Evolutionary conservation across 2,888 invertebrate species (phyloP).

Genomic region (Apoda limacodes): DNA sequence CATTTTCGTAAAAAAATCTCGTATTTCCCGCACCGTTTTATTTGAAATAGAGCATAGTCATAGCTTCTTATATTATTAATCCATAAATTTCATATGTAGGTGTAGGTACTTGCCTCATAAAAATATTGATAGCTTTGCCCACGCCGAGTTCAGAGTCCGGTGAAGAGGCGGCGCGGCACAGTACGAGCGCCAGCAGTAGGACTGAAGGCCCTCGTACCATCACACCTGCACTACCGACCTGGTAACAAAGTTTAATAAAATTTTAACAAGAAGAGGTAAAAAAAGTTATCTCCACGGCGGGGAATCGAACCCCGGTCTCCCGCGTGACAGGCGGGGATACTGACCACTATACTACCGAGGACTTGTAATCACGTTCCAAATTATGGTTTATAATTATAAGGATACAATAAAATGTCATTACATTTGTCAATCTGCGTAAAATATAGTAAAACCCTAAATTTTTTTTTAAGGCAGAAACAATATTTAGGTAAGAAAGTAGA

Average conservation of each 20-base stretch:
- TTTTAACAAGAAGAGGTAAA: conserved; percentile 2
- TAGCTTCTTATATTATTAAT: no score
- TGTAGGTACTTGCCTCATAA: conserved; percentile 70
- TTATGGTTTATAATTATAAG: no score
- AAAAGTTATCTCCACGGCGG: conserved; percentile 41
- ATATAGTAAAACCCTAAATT: no score
- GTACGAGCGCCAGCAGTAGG: conserved; percentile 71
- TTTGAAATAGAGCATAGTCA: no score
- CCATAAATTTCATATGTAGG: no score
- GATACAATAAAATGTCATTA: no score
- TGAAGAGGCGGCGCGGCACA: conserved; percentile 70
- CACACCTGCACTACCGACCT: conserved; percentile 45
- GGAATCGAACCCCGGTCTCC: conserved; percentile 72
- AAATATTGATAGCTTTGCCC: conserved; percentile 88
- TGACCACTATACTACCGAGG: conserved; percentile 71
- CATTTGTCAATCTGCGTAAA: no score
- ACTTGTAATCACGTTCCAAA: conserved; percentile 18
- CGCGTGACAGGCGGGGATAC: conserved; percentile 72
- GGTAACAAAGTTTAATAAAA: conserved; percentile 7
- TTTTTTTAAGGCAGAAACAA: no score
- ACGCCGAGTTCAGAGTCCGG: conserved; percentile 74
- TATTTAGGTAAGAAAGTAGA: no score
- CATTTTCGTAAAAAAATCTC: no score
- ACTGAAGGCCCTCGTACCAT: conserved; percentile 51
- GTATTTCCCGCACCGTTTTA: no score